phyloP scores from a whole-genome alignment of 2,797 vertebrate species.

The Ctenosaura bakeri region DNA sequence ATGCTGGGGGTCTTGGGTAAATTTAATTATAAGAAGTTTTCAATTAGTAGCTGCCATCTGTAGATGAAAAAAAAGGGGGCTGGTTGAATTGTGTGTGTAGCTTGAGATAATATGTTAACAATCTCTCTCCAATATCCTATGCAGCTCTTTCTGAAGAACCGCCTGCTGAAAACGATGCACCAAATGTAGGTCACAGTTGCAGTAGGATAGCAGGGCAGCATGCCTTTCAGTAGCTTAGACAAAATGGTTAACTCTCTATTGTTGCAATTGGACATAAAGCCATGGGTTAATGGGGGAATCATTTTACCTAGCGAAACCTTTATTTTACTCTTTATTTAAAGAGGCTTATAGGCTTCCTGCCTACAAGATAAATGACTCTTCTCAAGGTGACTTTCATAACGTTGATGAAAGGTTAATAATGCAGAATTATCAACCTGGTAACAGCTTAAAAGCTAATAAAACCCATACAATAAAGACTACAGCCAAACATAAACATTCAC shows the following conservation, averaged over 20 bases:
- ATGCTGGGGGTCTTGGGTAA: constrained; percentile 30
- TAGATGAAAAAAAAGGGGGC: neutral
- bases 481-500: neutral
- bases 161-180: neutral
- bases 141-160: neutral
- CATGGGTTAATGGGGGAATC: constrained; percentile 27
- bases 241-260: constrained; percentile 18
- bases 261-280: neutral
- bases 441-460: neutral
- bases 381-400: neutral
- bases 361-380: neutral
- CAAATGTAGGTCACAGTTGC: constrained; percentile 12
- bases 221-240: constrained; percentile 3
- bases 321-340: neutral
- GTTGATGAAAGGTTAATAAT: neutral
- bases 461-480: neutral
- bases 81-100: accelerated
- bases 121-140: constrained; percentile 12
- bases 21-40: constrained; percentile 47
- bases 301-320: neutral
- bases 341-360: neutral
- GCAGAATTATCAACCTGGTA: neutral
- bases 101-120: neutral
- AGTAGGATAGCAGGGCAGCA: constrained; percentile 1
- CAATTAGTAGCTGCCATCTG: constrained; percentile 18